A percentile compares a stretch with the other conserved stretches of the same genome.
phyloP scores from a whole-genome alignment of 2,888 invertebrate species.

The Limulus polyphemus region DNA sequence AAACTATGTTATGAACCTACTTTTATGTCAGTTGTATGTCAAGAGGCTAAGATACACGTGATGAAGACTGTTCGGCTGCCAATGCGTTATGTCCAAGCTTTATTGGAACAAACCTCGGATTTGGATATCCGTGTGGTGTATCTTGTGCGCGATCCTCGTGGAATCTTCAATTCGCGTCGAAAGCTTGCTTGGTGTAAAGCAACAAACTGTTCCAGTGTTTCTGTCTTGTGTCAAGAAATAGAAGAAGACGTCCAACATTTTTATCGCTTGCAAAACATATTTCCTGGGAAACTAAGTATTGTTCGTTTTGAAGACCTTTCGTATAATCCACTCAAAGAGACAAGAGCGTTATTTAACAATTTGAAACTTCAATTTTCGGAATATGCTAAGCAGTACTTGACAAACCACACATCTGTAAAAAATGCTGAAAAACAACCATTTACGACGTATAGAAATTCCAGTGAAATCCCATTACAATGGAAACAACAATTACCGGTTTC shows the following conservation, averaged over 20 bases:
- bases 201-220: slow-evolving; percentile 13
- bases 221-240: slow-evolving; percentile 22
- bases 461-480: slow-evolving; percentile 18
- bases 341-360: slow-evolving; percentile 16
- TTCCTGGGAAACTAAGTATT: slow-evolving; percentile 14
- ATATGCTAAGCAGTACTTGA: slow-evolving; percentile 19
- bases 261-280: slow-evolving; percentile 12
- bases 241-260: slow-evolving; percentile 22
- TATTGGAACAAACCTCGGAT: slow-evolving; percentile 10
- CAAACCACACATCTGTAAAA: slow-evolving; percentile 19
- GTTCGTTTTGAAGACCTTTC: slow-evolving; percentile 25
- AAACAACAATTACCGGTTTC: no score
- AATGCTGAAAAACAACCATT: slow-evolving; percentile 20
- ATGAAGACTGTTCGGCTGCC: slow-evolving; percentile 23
- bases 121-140: slow-evolving; percentile 54
- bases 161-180: slow-evolving; percentile 63
- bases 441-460: slow-evolving; percentile 21
- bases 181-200: slow-evolving; percentile 25
- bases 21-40: slow-evolving; percentile 22
- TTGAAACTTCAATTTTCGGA: slow-evolving; percentile 14
- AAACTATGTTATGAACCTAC: slow-evolving; percentile 53
- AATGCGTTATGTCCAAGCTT: slow-evolving; percentile 12
- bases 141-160: slow-evolving; percentile 71
- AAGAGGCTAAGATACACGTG: slow-evolving; percentile 22
- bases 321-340: slow-evolving; percentile 14